Evolutionary conservation across 2,888 invertebrate genomes (phyloP).

Genomic region (Spialia ferax): DNA sequence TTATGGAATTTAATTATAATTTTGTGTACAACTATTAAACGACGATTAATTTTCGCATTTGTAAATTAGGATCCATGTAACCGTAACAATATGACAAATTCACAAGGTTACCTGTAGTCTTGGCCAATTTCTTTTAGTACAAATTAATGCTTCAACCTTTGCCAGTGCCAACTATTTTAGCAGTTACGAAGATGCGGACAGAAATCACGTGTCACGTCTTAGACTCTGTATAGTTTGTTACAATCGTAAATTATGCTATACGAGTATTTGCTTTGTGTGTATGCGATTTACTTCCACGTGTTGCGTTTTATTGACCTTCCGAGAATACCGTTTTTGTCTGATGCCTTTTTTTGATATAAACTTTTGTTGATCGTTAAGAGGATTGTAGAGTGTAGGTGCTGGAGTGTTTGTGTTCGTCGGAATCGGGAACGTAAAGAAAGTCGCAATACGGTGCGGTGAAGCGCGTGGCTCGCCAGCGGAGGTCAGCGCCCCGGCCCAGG

Average conservation of each 20-base stretch:
- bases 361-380: background rate
- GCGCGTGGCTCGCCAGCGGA: slow-evolving; percentile 55
- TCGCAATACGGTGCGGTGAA: slow-evolving; percentile 25
- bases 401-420: slow-evolving; percentile 8
- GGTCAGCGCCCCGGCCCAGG: slow-evolving; percentile 84
- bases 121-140: slow-evolving; percentile 39
- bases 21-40: background rate
- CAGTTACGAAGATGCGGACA: slow-evolving; percentile 26
- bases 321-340: slow-evolving; percentile 40
- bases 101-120: slow-evolving; percentile 34
- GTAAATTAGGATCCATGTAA: background rate
- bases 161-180: slow-evolving; percentile 41
- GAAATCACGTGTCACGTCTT: slow-evolving; percentile 33
- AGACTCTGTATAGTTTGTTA: slow-evolving; percentile 4
- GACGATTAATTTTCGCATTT: background rate
- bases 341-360: slow-evolving; percentile 4
- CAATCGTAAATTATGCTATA: slow-evolving; percentile 15
- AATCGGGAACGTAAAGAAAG: slow-evolving; percentile 29
- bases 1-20: background rate
- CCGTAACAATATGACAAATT: slow-evolving; percentile 28
- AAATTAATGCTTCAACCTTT: slow-evolving; percentile 40
- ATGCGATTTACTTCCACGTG: slow-evolving; percentile 53
- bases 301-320: slow-evolving; percentile 63
- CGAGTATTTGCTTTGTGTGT: too few species aligned
- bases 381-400: background rate